Evolutionary conservation across 2,888 invertebrate species (phyloP).

Genomic region (Polia nebulosa): DNA sequence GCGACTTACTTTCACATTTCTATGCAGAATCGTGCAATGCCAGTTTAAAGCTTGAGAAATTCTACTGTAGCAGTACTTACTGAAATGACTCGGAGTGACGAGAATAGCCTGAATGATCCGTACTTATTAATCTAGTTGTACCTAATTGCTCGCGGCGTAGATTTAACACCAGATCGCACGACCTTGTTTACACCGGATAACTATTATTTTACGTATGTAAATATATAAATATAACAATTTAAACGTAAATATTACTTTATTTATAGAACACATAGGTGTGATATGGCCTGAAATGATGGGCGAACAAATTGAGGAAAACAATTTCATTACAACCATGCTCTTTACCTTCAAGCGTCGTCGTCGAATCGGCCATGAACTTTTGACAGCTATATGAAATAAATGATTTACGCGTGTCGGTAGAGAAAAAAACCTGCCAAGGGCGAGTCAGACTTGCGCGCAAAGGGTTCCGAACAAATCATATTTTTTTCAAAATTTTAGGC

Average conservation of each 20-base stretch:
- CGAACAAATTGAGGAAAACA: slow-evolving; percentile 9
- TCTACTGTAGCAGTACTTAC: neutral
- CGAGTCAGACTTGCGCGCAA: too few relatives aligned
- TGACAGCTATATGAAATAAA: slow-evolving; percentile 21
- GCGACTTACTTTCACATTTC: slow-evolving; percentile 49
- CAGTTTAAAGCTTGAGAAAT: slow-evolving; percentile 25
- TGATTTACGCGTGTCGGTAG: slow-evolving; percentile 9
- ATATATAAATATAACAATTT: too few relatives aligned
- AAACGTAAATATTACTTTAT: slow-evolving; percentile 4
- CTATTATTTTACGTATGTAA: neutral
- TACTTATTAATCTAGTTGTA: slow-evolving; percentile 23
- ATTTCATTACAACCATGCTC: slow-evolving; percentile 14
- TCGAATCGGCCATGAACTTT: slow-evolving; percentile 25
- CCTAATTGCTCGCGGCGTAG: neutral
- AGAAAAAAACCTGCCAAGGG: too few relatives aligned
- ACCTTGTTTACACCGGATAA: slow-evolving; percentile 7
- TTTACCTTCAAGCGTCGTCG: slow-evolving; percentile 22
- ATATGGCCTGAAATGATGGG: neutral
- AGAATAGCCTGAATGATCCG: slow-evolving; percentile 16
- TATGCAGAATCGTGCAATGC: slow-evolving; percentile 16
- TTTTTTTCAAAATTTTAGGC: too few relatives aligned
- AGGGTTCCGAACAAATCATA: too few relatives aligned
- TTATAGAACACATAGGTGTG: neutral
- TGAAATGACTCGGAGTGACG: neutral
- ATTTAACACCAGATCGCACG: neutral